Evolutionary conservation across 2,888 invertebrate genomes (phyloP), one percentile per base, ranked within the genome.

Genomic region (Lithophane leautieri): DNA sequence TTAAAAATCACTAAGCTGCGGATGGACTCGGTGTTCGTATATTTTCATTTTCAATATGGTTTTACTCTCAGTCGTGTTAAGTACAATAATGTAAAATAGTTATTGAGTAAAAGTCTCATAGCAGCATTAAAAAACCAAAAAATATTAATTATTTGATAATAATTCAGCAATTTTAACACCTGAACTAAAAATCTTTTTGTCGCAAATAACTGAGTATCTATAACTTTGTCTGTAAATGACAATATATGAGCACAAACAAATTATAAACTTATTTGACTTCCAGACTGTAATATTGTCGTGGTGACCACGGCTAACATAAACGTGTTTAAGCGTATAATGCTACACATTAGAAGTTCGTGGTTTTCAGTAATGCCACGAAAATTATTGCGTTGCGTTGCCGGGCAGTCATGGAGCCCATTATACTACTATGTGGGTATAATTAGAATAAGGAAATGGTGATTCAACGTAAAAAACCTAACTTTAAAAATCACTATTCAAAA

Each of bases 1-100:
- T 85, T 87, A 89, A 86, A 89, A 89, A 90, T 90, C 87, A 89
- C 87, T 86, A 86, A 86, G 72, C 84, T 79, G 72, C 79, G 72
- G 77, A 75, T 78, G 62, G 71, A 83, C 63, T 76, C 54, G 54
- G 52, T 76, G 40, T 62, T 47, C 52, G 9, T 81, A 34, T 63
- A 81, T 65, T 54, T 79, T 58, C 56, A 47, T 58, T 74, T 62
- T 50, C 6, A 52, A 16, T 12, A 19, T 28, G 19, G 22, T 52
- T 47, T 60, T 8, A 52, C n/a, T 79, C 11, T 28, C 11, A 63
- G 6, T n/a, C n/a, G 63, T 56, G 0, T 34, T 44, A 12, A 4
- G 1, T n/a, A 16, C 34, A 12, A 16, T 54, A 19, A 40, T 22
- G 0, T 47, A 44, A 22, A 19, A 25, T 25, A 8, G 9, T 65